Evolutionary conservation across 2,888 invertebrate genomes (phyloP), one percentile per base, ranked within the genome.

Genomic region (Andrena marginata): DNA sequence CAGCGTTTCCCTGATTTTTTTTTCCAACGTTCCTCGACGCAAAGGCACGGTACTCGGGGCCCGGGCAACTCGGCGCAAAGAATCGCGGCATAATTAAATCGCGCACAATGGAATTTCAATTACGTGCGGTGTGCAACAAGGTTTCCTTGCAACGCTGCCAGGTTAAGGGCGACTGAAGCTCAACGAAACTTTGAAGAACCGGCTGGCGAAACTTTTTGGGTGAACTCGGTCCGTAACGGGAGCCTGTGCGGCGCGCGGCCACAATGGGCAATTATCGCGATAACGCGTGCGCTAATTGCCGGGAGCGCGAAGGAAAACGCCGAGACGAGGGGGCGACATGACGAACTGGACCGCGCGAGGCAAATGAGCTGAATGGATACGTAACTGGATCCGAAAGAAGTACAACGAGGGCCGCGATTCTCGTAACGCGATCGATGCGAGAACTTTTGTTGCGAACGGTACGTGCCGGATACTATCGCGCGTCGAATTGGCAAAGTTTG

Each of bases 371-470:
- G 68, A 67, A 71, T 23, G 67, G 49, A 35, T 54, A n/a, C n/a
- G 80, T 70, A 65, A 81, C 69, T 42, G 59, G 80, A 62, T 59
- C 48, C 67, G 51, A 74, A 74, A 75, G 78, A 82, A 78, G 74
- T 67, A n/a, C 71, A 54, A 20, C 67, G 67, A 13, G 35, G 26
- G 33, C 35, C 67, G 75, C n/a, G 75, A 80, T 62, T 67, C 54
- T 29, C 62, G 76, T 69, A 77, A 71, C 64, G 60, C 71, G 81
- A 64, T 82, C 67, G 69, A 68, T 77, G 71, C 76, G 62, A 82
- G 82, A 86, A 84, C 67, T 85, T 87, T 85, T 71, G 64, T 83
- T 77, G 64, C 62, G 59, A 60, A 31, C 56, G 56, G 60, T 75
- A 77, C 68, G 48, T 80, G 42, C 65, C 42, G 72, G 64, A 65